phyloP scores from a whole-genome alignment of 2,888 invertebrate species.

The Microchrysa polita region DNA sequence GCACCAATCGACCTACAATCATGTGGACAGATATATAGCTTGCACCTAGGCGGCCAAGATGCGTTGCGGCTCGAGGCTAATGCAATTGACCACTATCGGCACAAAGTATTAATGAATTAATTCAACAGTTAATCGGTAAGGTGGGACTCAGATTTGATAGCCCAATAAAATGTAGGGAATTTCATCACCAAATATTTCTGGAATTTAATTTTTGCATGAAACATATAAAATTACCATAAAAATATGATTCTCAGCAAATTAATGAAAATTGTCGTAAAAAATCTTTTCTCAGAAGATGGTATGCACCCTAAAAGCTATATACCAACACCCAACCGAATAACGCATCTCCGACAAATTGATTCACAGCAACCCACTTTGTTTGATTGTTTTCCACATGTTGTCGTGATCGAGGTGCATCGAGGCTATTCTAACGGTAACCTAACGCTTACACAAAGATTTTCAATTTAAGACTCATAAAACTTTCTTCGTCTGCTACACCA shows the following conservation, averaged over 20 bases:
- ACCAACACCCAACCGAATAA: background rate
- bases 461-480: constrained; percentile 42
- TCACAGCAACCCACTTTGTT: constrained; percentile 39
- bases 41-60: constrained; percentile 3
- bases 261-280: too few species aligned
- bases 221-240: too few species aligned
- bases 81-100: constrained; percentile 40
- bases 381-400: constrained; percentile 42
- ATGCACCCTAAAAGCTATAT: background rate
- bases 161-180: too few species aligned
- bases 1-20: constrained; percentile 7
- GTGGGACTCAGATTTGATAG: background rate
- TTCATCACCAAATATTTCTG: too few species aligned
- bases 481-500: constrained; percentile 31
- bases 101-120: constrained; percentile 44
- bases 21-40: background rate
- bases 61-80: constrained; percentile 20
- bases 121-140: constrained; percentile 30
- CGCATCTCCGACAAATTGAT: constrained; percentile 30
- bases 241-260: too few species aligned
- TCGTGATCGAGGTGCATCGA: constrained; percentile 31
- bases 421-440: constrained; percentile 40
- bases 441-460: constrained; percentile 39
- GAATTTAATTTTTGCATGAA: too few species aligned
- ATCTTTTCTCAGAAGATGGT: background rate